phyloP scores from a whole-genome alignment of 2,797 vertebrate species.

The Pangasius djambal region DNA sequence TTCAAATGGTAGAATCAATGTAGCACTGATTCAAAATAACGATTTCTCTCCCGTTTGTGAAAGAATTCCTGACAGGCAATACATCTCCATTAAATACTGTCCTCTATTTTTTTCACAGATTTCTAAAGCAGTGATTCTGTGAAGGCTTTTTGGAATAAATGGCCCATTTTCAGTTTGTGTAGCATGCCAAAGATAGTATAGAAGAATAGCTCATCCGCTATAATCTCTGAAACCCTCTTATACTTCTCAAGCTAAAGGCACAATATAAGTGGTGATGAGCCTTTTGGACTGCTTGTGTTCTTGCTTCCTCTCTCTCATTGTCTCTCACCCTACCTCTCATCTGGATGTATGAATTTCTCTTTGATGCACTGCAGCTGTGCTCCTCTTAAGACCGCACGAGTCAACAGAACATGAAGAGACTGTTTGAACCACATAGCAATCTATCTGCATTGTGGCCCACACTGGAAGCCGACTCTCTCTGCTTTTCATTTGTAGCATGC shows the following conservation, averaged over 20 bases:
- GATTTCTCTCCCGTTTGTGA: constrained; percentile 22
- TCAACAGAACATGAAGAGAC: constrained; percentile 37
- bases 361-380: constrained; percentile 44
- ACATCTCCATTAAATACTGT: constrained; percentile 42
- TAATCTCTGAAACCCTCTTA: constrained; percentile 1
- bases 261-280: constrained; percentile 8
- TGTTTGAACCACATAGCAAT: constrained; percentile 24
- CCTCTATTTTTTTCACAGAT: neutral
- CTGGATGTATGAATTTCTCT: constrained; percentile 22
- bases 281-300: neutral
- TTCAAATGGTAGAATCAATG: constrained; percentile 41
- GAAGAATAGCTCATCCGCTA: constrained; percentile 3
- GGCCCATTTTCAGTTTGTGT: constrained; percentile 7
- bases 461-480: neutral
- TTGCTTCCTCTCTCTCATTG: constrained; percentile 1
- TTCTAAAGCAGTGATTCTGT: constrained; percentile 14
- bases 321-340: constrained; percentile 23
- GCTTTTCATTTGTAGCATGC: constrained; percentile 33
- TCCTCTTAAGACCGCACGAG: constrained; percentile 30
- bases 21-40: constrained; percentile 44
- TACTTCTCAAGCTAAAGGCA: constrained; percentile 12
- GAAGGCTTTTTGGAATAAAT: constrained; percentile 13
- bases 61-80: constrained; percentile 43
- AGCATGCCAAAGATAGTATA: neutral
- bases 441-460: constrained; percentile 17